A percentile compares a stretch with the other conserved stretches of the same genome.
phyloP scores from a whole-genome alignment of 2,113 vertebrate genomes.

The Gymnocephalus cernua region DNA sequence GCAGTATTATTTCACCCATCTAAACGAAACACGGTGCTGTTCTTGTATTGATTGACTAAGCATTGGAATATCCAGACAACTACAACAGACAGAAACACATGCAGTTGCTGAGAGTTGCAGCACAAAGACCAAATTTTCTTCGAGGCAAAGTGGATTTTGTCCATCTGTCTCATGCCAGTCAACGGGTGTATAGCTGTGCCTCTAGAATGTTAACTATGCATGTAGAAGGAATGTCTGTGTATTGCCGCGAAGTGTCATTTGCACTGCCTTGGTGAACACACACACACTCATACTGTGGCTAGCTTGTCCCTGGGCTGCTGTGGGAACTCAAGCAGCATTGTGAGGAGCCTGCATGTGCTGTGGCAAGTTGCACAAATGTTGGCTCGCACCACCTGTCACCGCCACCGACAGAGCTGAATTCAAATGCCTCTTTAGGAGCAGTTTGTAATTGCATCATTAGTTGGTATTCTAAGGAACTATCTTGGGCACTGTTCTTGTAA shows the following conservation, averaged over 20 bases:
- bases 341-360: constrained; percentile 28
- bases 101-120: not conserved
- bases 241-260: constrained; percentile 53
- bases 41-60: not conserved
- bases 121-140: constrained; percentile 11
- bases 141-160: constrained; percentile 7
- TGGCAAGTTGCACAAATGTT: constrained; percentile 56
- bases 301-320: constrained; percentile 28
- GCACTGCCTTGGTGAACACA: constrained; percentile 22
- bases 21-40: not conserved
- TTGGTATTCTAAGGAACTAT: constrained; percentile 7
- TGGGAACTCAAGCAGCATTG: constrained; percentile 34
- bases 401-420: constrained; percentile 19
- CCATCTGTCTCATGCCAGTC: constrained; percentile 51
- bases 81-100: not conserved
- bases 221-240: constrained; percentile 48
- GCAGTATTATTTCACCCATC: not conserved
- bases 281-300: constrained; percentile 1
- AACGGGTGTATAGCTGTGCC: constrained; percentile 18
- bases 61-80: not conserved
- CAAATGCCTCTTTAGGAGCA: constrained; percentile 31
- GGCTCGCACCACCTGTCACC: constrained; percentile 56
- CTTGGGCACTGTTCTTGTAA: not conserved
- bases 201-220: constrained; percentile 50
- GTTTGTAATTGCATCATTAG: constrained; percentile 51